phyloP scores from a whole-genome alignment of 2,113 vertebrate species.

The Puma concolor region DNA sequence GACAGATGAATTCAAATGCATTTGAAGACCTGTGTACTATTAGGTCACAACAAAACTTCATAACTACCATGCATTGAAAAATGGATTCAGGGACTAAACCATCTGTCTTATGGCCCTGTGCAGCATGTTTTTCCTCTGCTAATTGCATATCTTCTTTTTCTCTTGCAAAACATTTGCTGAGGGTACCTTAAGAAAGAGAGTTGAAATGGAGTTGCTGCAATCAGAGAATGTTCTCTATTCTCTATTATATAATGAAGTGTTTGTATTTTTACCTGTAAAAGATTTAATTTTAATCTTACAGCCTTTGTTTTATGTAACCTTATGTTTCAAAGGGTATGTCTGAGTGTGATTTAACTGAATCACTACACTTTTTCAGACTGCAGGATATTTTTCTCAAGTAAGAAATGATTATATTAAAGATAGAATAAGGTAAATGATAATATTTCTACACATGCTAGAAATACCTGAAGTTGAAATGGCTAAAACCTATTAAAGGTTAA shows the following conservation, averaged over 20 bases:
- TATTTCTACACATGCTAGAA: not conserved
- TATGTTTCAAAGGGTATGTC: not conserved
- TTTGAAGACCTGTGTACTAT: conserved; percentile 76
- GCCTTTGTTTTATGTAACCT: conserved; percentile 30
- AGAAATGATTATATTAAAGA: conserved; percentile 3
- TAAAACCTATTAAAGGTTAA: conserved; percentile 31
- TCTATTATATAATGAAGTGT: not conserved
- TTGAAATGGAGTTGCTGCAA: conserved; percentile 27
- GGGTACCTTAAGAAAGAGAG: conserved; percentile 52
- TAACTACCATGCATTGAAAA: conserved; percentile 44
- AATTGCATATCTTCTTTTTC: conserved; percentile 62
- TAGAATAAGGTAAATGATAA: not conserved
- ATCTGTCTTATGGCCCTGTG: conserved; percentile 76
- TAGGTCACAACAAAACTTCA: conserved; percentile 75
- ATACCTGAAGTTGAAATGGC: not conserved
- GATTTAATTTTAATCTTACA: conserved; percentile 38
- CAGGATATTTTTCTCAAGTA: conserved; percentile 46
- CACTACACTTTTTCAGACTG: not conserved
- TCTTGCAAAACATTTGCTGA: conserved; percentile 65
- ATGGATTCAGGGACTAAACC: conserved; percentile 59
- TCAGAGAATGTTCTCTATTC: conserved; percentile 45
- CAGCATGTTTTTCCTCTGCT: conserved; percentile 62
- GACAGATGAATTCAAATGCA: conserved; percentile 81
- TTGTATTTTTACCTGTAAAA: conserved; percentile 40
- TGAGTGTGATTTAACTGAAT: conserved; percentile 14